These are phyloP conservation scores for Epistrophella euchroma DNA, from an alignment of 2,888 invertebrate species.

Conservation along the genomic window DNA sequence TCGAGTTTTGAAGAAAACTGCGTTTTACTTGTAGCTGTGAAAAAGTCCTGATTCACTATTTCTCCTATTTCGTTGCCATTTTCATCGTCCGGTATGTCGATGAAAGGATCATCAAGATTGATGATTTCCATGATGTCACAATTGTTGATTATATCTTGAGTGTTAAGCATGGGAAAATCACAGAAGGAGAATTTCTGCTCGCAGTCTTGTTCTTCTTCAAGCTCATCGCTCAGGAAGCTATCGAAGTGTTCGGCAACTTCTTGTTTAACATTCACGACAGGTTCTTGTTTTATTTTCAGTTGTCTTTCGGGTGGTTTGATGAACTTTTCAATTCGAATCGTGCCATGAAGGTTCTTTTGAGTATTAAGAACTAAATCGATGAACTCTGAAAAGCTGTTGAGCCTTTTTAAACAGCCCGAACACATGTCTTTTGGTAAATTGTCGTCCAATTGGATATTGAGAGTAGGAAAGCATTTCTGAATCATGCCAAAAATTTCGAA, in stretches of 20 bases:
- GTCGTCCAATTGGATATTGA: conserved; percentile 82
- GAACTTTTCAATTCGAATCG: conserved; percentile 78
- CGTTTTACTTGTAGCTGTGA: conserved; percentile 5
- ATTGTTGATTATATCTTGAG: conserved; percentile 82
- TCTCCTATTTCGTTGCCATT: conserved; percentile 61
- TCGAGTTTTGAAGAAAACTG: conserved; percentile 8
- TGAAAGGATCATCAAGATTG: conserved; percentile 83
- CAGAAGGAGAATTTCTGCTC: conserved; percentile 82
- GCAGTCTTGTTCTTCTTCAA: conserved; percentile 78
- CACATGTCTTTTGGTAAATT: conserved; percentile 82
- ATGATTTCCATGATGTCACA: conserved; percentile 84
- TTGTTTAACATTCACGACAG: conserved; percentile 82
- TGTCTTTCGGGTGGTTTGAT: conserved; percentile 76
- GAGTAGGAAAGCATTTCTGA: conserved; percentile 83
- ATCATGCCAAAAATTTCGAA: conserved; percentile 82
- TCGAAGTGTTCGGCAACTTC: conserved; percentile 81
- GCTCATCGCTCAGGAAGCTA: conserved; percentile 79
- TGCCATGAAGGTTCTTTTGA: conserved; percentile 80
- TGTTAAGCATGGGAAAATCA: conserved; percentile 81
- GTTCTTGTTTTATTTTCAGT: conserved; percentile 83
- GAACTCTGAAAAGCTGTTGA: conserved; percentile 81
- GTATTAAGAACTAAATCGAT: conserved; percentile 82
- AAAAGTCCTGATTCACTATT: conserved; percentile 41
- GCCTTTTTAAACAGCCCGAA: conserved; percentile 79
- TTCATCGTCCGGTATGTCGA: conserved; percentile 82